These are phyloP conservation scores for Dromococcyx pavoninus DNA, from an alignment of 2,797 vertebrate genomes.

Conservation along the genomic window DNA sequence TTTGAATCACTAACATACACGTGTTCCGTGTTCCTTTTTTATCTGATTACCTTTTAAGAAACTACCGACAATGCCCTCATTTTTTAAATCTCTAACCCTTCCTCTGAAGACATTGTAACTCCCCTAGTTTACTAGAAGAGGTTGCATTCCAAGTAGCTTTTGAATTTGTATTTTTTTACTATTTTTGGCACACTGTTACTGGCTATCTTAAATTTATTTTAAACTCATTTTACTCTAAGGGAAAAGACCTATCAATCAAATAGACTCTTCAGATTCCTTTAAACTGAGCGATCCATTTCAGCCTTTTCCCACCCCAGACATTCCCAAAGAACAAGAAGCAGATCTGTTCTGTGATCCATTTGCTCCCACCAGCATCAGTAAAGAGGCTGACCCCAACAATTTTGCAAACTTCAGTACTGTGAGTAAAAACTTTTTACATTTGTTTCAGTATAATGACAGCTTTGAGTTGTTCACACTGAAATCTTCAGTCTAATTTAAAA, in stretches of 20 bases:
- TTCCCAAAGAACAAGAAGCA: conserved; percentile 88
- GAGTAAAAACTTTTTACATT: conserved; percentile 84
- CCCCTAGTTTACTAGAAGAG: neutral
- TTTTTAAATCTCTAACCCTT: conserved; percentile 23
- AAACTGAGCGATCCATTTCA: conserved; percentile 89
- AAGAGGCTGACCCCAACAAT: conserved; percentile 87
- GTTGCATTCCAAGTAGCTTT: conserved; percentile 25
- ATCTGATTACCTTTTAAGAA: neutral
- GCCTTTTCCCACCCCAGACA: conserved; percentile 86
- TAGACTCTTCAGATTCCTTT: conserved; percentile 93
- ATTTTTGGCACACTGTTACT: conserved; percentile 56
- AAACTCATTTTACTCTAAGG: conserved; percentile 85
- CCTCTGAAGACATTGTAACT: neutral
- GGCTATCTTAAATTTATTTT: conserved; percentile 72
- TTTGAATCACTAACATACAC: neutral
- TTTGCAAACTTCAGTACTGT: conserved; percentile 99
- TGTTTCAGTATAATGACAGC: conserved; percentile 50
- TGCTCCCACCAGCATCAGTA: conserved; percentile 88
- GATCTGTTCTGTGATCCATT: conserved; percentile 89
- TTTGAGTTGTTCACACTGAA: conserved; percentile 46
- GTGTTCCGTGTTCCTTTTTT: neutral
- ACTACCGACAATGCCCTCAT: neutral
- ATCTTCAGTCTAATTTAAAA: conserved; percentile 1
- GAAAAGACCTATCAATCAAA: conserved; percentile 89
- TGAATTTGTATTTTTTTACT: neutral